Evolutionary conservation across 2,113 vertebrate species (phyloP).

Genomic region (Ammodytes dubius): DNA sequence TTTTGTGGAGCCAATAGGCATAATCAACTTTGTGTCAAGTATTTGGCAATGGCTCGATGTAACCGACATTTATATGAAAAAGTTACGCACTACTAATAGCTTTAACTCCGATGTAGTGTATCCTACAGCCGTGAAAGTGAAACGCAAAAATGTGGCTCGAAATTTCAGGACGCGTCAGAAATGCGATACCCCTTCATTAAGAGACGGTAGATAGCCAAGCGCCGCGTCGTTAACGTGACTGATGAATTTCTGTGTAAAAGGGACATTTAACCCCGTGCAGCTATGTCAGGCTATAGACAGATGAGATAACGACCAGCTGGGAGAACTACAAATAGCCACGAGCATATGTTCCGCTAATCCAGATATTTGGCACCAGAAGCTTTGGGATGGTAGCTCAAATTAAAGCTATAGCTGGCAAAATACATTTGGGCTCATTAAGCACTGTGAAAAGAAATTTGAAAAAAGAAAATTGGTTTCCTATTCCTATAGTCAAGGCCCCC

Average conservation of each 20-base stretch:
- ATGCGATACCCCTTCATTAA: conserved; percentile 44
- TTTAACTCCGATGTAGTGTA: neutral
- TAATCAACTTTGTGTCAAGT: too few species aligned
- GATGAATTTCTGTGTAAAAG: conserved; percentile 52
- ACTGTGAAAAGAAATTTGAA: neutral
- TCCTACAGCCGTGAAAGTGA: neutral
- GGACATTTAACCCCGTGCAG: conserved; percentile 51
- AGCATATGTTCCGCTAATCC: conserved; percentile 1
- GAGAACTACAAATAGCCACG: conserved; percentile 26
- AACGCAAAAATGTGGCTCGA: conserved; percentile 3
- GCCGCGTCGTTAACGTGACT: conserved; percentile 41
- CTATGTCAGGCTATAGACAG: conserved; percentile 2
- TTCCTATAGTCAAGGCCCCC: conserved; percentile 48
- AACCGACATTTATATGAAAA: too few species aligned
- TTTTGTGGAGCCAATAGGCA: too few species aligned
- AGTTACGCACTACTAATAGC: too few species aligned
- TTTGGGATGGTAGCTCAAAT: neutral
- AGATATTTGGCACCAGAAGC: neutral
- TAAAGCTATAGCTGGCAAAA: conserved; percentile 1
- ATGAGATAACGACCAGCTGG: neutral
- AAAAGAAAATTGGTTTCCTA: conserved; percentile 6
- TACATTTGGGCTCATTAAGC: conserved; percentile 5
- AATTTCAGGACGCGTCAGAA: conserved; percentile 33
- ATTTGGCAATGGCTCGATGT: too few species aligned
- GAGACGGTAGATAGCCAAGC: conserved; percentile 31